Evolutionary conservation across 1,140 invertebrate species (phyloP).

Genomic region (Nasonia vitripennis): DNA sequence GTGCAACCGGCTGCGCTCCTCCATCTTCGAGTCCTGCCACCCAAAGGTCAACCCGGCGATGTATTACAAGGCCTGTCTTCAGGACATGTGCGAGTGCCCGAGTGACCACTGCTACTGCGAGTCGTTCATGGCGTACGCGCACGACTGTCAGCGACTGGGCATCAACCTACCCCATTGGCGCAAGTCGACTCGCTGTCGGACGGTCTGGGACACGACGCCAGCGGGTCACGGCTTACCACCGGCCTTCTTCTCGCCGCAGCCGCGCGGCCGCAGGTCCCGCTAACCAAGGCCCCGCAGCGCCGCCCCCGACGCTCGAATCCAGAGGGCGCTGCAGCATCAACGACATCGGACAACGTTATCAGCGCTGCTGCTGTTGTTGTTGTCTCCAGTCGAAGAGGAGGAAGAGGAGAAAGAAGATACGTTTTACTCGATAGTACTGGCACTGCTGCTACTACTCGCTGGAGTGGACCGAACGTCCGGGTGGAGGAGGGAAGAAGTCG

Average conservation of each 20-base stretch:
- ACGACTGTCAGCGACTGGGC: slow-evolving; percentile 87
- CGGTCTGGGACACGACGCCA: slow-evolving; percentile 61
- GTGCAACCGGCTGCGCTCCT: slow-evolving; percentile 66
- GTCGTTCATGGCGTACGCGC: slow-evolving; percentile 90
- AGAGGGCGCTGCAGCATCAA: background rate
- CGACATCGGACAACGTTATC: background rate
- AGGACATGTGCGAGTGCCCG: slow-evolving; percentile 94
- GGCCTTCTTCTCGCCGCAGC: slow-evolving; percentile 9
- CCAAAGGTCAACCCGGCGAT: slow-evolving; percentile 84
- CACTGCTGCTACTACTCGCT: background rate
- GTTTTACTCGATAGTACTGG: background rate
- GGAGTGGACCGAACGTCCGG: background rate
- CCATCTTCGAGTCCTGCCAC: slow-evolving; percentile 78
- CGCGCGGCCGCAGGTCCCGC: slow-evolving; percentile 25
- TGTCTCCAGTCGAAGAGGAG: background rate
- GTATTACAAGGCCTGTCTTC: slow-evolving; percentile 89
- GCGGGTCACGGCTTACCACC: background rate
- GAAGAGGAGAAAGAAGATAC: background rate
- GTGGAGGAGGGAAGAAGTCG: background rate
- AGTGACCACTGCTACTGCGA: slow-evolving; percentile 90
- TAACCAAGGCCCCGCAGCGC: slow-evolving; percentile 22
- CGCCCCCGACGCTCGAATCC: background rate
- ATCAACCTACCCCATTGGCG: slow-evolving; percentile 82
- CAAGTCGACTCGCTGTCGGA: slow-evolving; percentile 77
- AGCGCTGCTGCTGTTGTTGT: background rate